Evolutionary conservation across 2,888 invertebrate species (phyloP), one percentile per base, ranked within the genome.

Genomic region (Synanthedon vespiformis): DNA sequence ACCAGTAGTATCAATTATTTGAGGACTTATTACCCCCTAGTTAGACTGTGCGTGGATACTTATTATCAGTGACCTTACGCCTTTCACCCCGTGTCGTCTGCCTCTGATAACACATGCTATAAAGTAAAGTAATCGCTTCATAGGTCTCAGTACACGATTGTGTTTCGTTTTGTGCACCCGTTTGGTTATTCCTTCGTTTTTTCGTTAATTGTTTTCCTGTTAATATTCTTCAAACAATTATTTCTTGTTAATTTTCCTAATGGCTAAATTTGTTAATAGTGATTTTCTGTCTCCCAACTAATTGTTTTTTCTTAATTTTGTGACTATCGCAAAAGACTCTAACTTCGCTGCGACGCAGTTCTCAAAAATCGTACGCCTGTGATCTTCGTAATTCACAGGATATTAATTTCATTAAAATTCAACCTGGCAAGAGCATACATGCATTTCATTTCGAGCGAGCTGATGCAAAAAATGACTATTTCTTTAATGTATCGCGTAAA

Each of bases 401-500:
- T 11, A 6, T 6, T 12, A 44, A 12, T 14, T 51, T 48, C 22
- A 54, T 64, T 73, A 86, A 68, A 68, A 84, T 82, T 83, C 58
- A 53, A 56, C 58, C 67, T 79, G 74, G 66, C 57, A 67, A 58
- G 58, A 69, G 70, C 64, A 79, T 88, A 86, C 83, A 88, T 88
- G 88, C 69, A 81, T 87, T 68, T 58, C 59, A 76, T 65, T 71
- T 72, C 69, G 67, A 76, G 65, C 75, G 72, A 76, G 53, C 60
- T 81, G 55, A 60, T 80, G 61, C 83, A 85, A 77, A 88, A 86
- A 77, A 88, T 88, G 88, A 85, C 77, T 65, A 85, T 87, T 73
- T 71, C 73, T 57, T 67, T 87, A 57, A 76, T 73, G 76, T 90
- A 83, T 73, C 89, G 91, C 62, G 85, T 90, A 61, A 90, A 91